phyloP scores from a whole-genome alignment of 2,888 invertebrate species.

The Antheraea assamensis region DNA sequence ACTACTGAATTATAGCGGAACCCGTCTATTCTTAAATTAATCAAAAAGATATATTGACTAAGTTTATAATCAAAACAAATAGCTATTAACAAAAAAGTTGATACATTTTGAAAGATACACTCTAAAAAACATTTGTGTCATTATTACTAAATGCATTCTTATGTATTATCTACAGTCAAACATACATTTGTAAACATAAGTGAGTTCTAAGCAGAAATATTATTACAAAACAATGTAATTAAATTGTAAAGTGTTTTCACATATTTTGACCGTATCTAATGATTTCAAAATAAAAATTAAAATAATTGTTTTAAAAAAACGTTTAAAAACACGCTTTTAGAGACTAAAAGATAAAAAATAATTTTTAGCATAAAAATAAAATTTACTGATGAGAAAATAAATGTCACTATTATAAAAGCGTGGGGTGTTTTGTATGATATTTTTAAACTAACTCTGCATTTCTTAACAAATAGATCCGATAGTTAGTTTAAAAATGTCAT shows the following conservation, averaged over 20 bases:
- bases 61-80: not conserved
- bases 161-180: not conserved
- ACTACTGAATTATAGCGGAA: too few species aligned
- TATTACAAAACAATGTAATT: not conserved
- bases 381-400: too few species aligned
- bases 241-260: not conserved
- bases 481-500: too few species aligned
- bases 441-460: too few species aligned
- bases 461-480: too few species aligned
- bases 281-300: too few species aligned
- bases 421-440: too few species aligned
- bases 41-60: not conserved
- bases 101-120: not conserved
- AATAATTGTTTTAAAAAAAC: too few species aligned
- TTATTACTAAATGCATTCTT: conserved; percentile 1
- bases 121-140: conserved; percentile 5
- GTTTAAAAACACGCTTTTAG: too few species aligned
- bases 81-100: not conserved
- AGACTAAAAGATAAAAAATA: too few species aligned
- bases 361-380: too few species aligned
- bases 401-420: too few species aligned
- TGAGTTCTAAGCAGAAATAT: not conserved
- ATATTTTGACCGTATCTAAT: not conserved
- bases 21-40: not conserved
- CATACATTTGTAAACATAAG: not conserved